Percentiles rank a stretch among this genome's conserved stretches.
Conservation (phyloP, 2,113 vertebrate species). For the Theristicus caerulescens region DNA sequence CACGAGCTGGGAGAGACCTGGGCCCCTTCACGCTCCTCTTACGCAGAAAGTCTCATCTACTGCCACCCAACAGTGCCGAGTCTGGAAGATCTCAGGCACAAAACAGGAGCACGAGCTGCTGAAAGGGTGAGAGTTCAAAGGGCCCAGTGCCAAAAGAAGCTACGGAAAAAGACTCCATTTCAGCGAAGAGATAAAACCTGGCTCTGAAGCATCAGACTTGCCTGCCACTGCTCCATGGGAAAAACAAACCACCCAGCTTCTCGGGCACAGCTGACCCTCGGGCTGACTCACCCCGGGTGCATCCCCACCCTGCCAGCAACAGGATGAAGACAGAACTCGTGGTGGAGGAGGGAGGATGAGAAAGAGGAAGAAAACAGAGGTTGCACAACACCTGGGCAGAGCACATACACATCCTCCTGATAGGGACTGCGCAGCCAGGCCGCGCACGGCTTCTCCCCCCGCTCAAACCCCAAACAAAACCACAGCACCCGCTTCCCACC, state of each 20-base stretch:
- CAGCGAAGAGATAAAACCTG: background rate
- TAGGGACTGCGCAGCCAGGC: background rate
- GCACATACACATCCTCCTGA: background rate
- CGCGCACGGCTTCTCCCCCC: accelerated
- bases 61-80: accelerated
- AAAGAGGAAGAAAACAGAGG: constrained; percentile 46
- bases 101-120: background rate
- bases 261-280: background rate
- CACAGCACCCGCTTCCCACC: accelerated
- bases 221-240: background rate
- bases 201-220: background rate
- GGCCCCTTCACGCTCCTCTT: accelerated
- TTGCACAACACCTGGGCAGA: constrained; percentile 20
- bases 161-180: accelerated
- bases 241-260: background rate
- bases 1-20: background rate
- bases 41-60: accelerated
- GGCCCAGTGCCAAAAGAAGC: too few species aligned
- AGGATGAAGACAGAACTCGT: background rate
- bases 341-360: background rate
- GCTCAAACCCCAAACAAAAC: background rate
- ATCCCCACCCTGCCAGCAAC: constrained; percentile 9
- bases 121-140: background rate
- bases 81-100: background rate
- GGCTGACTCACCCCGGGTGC: background rate